Conservation (phyloP, 2,797 vertebrate species). For the Rhinoraja longicauda region DNA sequence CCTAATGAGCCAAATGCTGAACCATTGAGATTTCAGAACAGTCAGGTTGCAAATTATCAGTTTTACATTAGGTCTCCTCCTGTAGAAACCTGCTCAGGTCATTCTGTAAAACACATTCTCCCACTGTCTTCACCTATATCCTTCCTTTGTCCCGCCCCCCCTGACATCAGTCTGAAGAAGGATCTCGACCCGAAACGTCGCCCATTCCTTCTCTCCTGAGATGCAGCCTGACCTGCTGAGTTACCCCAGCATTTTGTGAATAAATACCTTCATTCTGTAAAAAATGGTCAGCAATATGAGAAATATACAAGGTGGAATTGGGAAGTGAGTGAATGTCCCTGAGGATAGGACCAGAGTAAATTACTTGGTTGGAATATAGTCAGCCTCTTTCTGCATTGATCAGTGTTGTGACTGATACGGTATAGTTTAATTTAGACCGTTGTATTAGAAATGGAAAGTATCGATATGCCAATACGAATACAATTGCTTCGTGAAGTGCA, state of each 20-base stretch:
- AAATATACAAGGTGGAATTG: background rate
- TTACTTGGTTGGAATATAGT: background rate
- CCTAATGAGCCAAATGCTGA: too few species aligned
- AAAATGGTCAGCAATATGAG: background rate
- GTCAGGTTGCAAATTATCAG: too few species aligned
- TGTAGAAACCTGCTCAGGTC: background rate
- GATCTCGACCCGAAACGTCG: too few species aligned
- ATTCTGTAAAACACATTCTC: too few species aligned
- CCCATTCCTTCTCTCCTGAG: too few species aligned
- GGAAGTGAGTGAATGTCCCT: background rate
- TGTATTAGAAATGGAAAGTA: background rate
- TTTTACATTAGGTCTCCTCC: background rate
- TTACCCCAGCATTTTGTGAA: too few species aligned
- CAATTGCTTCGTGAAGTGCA: background rate
- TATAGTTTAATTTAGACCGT: background rate
- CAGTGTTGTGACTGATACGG: background rate
- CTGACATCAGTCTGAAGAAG: too few species aligned
- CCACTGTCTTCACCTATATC: too few species aligned
- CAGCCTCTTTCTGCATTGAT: background rate
- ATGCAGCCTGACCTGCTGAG: too few species aligned
- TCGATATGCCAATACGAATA: background rate
- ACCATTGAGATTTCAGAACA: too few species aligned
- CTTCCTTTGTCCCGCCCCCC: too few species aligned
- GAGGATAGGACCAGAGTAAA: background rate
- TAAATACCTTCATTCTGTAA: background rate